A percentile compares a stretch with the other conserved stretches of the same genome.
Evolutionary conservation across 2,888 invertebrate genomes (phyloP).

Genomic region (Drosophila lutescens): DNA sequence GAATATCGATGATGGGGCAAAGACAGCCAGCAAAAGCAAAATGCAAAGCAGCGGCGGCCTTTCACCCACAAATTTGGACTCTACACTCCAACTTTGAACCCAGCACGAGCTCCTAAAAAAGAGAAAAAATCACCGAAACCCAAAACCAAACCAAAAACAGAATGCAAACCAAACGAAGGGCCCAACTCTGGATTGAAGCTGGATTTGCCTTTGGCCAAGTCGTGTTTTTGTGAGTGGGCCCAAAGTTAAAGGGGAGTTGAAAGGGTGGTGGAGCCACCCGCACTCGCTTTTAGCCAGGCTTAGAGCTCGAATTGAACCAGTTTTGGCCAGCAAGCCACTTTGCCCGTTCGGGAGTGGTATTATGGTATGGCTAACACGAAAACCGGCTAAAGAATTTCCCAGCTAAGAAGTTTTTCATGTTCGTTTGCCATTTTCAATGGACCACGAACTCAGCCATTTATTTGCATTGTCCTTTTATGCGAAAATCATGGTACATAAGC

Average conservation of each 20-base stretch:
- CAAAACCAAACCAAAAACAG: slow-evolving; percentile 1
- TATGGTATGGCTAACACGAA: slow-evolving; percentile 58
- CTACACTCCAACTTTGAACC: slow-evolving; percentile 56
- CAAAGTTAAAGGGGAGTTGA: slow-evolving; percentile 6
- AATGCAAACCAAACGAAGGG: slow-evolving; percentile 39
- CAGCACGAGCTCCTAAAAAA: slow-evolving; percentile 61
- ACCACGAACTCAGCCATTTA: slow-evolving; percentile 19
- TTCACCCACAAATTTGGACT: slow-evolving; percentile 59
- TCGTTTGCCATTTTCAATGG: slow-evolving; percentile 68
- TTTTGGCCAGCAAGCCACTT: slow-evolving; percentile 43
- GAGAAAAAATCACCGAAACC: slow-evolving; percentile 2
- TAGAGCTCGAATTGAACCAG: slow-evolving; percentile 64
- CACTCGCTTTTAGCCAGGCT: slow-evolving; percentile 40
- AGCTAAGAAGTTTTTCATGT: slow-evolving; percentile 72
- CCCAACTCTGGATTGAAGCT: slow-evolving; percentile 24
- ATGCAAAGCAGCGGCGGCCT: slow-evolving; percentile 50
- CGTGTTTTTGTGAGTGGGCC: slow-evolving; percentile 23
- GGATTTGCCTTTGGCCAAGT: slow-evolving; percentile 30
- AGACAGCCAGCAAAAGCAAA: slow-evolving; percentile 15
- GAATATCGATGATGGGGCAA: slow-evolving; percentile 58
- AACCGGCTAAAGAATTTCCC: slow-evolving; percentile 75
- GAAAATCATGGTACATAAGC: not conserved
- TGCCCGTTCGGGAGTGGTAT: slow-evolving; percentile 64
- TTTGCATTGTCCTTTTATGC: slow-evolving; percentile 43
- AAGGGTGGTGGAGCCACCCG: slow-evolving; percentile 61